Evolutionary conservation across 2,797 vertebrate genomes (phyloP).

Genomic region (Pseudomugil tenellus): DNA sequence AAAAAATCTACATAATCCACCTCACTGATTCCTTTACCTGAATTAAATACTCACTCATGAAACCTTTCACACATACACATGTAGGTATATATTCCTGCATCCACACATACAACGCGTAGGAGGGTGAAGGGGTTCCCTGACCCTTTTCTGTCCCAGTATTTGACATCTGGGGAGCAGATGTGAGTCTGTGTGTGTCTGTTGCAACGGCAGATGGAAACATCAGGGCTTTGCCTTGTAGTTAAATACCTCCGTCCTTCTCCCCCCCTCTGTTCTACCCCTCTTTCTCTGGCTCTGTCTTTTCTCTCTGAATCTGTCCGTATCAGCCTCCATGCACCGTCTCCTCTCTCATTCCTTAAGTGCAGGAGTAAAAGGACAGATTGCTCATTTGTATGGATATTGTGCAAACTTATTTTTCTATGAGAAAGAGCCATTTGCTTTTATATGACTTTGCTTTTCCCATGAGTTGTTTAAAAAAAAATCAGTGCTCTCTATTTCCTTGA

Average conservation of each 20-base stretch:
- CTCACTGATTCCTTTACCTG: too few species aligned
- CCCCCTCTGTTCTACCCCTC: conserved; percentile 47
- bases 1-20: too few species aligned
- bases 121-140: conserved; percentile 86
- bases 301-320: conserved; percentile 25
- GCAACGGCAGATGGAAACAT: conserved; percentile 80
- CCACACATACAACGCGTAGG: conserved; percentile 40
- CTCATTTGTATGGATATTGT: conserved; percentile 25
- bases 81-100: conserved; percentile 27
- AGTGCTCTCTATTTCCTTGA: neutral
- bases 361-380: conserved; percentile 17
- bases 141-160: conserved; percentile 76
- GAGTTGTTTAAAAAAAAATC: neutral
- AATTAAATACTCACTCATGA: conserved; percentile 30
- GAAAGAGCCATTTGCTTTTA: conserved; percentile 8
- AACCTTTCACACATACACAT: conserved; percentile 29
- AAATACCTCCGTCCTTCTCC: conserved; percentile 69
- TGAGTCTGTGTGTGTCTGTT: conserved; percentile 71
- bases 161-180: conserved; percentile 84
- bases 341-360: neutral
- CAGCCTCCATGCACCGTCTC: conserved; percentile 1
- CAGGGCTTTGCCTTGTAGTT: conserved; percentile 68
- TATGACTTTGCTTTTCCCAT: neutral
- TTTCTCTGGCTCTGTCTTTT: conserved; percentile 53
- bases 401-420: neutral